Evolutionary conservation across 2,797 vertebrate genomes (phyloP).

Genomic region (Halcyon badia): DNA sequence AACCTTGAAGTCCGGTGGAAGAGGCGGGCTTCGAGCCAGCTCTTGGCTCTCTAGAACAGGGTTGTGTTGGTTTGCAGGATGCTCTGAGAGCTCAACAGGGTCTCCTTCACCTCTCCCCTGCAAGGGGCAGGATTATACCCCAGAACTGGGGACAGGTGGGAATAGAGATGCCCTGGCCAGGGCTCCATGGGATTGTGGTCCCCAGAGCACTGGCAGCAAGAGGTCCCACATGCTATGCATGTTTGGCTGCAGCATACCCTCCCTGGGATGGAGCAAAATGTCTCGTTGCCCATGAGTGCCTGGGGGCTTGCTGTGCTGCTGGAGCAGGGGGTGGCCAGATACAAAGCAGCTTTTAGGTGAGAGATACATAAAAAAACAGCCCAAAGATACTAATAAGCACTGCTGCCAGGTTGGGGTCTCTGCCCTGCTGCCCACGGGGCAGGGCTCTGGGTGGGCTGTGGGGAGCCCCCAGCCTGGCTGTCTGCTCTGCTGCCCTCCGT

Average conservation of each 20-base stretch:
- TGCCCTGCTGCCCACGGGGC: background rate
- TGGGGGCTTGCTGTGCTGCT: background rate
- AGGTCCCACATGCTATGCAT: rapidly evolving
- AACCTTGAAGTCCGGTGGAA: background rate
- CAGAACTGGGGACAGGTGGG: background rate
- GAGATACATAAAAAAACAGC: rapidly evolving
- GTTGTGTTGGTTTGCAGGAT: background rate
- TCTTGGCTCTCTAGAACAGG: background rate
- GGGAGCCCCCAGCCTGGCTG: background rate
- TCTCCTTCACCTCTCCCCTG: background rate
- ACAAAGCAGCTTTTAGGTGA: background rate
- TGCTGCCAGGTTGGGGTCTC: background rate
- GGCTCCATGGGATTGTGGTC: background rate
- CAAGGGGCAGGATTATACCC: background rate
- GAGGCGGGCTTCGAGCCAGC: rapidly evolving
- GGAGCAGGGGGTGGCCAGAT: background rate
- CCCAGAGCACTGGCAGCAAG: rapidly evolving
- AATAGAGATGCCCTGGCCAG: background rate
- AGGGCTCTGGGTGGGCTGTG: background rate
- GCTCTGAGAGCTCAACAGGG: background rate
- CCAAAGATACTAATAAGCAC: background rate
- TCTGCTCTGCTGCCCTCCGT: background rate
- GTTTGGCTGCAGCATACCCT: background rate
- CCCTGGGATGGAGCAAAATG: background rate
- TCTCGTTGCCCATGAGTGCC: rapidly evolving